Conservation (phyloP, 2,888 invertebrate species). For the Teleogryllus oceanicus region DNA sequence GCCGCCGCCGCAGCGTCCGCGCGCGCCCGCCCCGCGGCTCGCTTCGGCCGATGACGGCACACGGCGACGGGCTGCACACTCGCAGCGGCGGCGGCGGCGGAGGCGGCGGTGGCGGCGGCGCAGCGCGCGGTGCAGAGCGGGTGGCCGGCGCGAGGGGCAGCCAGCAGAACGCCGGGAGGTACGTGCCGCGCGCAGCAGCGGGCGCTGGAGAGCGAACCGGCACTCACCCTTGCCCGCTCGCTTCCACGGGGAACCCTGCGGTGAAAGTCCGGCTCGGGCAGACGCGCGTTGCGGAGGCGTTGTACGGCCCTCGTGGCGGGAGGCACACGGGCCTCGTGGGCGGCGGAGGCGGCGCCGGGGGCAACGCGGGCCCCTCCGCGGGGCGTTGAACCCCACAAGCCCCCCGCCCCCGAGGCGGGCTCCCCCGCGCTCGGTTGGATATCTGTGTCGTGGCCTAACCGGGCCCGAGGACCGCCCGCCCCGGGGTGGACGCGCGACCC, state of each 20-base stretch:
- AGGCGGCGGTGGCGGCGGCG: no score
- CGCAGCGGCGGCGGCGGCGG: no score
- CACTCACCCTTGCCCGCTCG: neutral
- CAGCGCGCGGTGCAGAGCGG: no score
- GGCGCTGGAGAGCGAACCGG: neutral
- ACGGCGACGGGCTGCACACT: no score
- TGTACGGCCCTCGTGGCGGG: neutral
- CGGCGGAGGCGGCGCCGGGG: neutral
- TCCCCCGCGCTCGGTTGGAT: neutral
- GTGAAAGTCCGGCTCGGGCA: neutral
- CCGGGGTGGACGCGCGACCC: no score
- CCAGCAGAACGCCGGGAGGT: no score
- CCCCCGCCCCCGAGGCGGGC: no score
- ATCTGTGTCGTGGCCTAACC: constrained; percentile 4
- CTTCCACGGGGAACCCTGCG: no score
- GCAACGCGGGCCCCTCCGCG: neutral
- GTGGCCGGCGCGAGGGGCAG: no score
- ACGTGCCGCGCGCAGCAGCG: neutral
- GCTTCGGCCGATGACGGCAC: no score
- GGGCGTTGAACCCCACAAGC: neutral
- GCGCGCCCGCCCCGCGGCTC: no score
- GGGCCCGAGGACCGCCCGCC: neutral
- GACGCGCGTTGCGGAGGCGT: neutral
- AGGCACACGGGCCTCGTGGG: neutral
- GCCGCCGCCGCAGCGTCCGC: no score